phyloP scores from a whole-genome alignment of 2,113 vertebrate genomes.

The Dunckerocampus dactyliophorus region DNA sequence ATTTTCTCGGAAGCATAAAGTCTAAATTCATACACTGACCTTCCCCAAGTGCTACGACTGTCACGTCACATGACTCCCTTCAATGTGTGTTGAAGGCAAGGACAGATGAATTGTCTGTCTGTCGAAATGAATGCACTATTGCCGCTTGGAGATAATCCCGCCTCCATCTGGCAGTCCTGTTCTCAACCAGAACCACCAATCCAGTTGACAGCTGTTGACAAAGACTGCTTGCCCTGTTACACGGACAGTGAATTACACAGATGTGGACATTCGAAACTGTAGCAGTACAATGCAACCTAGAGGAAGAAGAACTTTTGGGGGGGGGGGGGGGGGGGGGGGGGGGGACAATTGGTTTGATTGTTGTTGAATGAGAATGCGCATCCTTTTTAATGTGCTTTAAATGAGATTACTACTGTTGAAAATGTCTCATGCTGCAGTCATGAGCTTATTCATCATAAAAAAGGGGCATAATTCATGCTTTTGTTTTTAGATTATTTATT shows the following conservation, averaged over 20 bases:
- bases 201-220: slow-evolving; percentile 6
- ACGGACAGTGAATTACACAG: too few relatives aligned
- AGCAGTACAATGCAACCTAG: background rate
- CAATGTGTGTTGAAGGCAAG: background rate
- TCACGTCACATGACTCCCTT: background rate
- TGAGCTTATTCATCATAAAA: background rate
- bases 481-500: background rate
- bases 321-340: too few relatives aligned
- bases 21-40: background rate
- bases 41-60: background rate
- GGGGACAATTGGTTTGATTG: background rate
- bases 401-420: background rate
- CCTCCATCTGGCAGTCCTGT: slow-evolving; percentile 49
- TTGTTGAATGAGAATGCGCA: background rate
- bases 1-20: background rate
- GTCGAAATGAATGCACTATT: slow-evolving; percentile 36
- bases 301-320: background rate
- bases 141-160: slow-evolving; percentile 47
- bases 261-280: background rate
- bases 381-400: background rate
- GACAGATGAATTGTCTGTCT: background rate
- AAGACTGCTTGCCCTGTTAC: background rate
- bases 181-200: slow-evolving; percentile 15
- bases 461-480: background rate
- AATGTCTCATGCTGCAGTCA: slow-evolving; percentile 1